A percentile compares a stretch with the other conserved stretches of the same genome.
phyloP scores from a whole-genome alignment of 2,888 invertebrate species.

The Hofmannophila pseudospretella region DNA sequence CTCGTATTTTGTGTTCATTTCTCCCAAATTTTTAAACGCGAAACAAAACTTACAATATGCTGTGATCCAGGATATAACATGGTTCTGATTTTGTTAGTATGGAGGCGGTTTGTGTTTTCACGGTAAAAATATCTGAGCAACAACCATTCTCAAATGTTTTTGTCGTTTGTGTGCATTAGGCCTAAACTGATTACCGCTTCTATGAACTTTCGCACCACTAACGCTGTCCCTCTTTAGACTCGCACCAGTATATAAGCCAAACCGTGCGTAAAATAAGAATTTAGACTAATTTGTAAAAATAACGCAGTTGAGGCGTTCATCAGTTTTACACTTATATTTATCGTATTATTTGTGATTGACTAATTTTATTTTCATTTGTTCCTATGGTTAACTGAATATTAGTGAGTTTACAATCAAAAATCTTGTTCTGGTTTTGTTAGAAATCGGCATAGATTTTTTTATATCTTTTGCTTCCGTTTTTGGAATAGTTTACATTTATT shows the following conservation, averaged over 20 bases:
- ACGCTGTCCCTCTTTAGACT: slow-evolving; percentile 61
- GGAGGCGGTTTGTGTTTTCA: neutral
- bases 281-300: slow-evolving; percentile 57
- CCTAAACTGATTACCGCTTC: slow-evolving; percentile 29
- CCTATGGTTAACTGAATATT: slow-evolving; percentile 67
- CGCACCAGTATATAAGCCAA: slow-evolving; percentile 72
- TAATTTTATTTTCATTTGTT: slow-evolving; percentile 71
- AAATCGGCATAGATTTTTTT: slow-evolving; percentile 72
- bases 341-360: slow-evolving; percentile 70
- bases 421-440: slow-evolving; percentile 73
- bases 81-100: slow-evolving; percentile 1
- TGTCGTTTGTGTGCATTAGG: neutral
- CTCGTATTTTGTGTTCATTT: neutral
- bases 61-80: neutral
- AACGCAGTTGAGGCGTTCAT: slow-evolving; percentile 65
- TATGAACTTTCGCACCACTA: slow-evolving; percentile 44
- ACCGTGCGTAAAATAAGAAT: slow-evolving; percentile 67
- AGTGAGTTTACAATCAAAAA: slow-evolving; percentile 54
- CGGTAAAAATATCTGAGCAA: neutral
- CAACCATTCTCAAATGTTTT: neutral
- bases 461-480: slow-evolving; percentile 44
- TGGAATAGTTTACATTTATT: slow-evolving; percentile 35
- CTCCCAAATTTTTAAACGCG: neutral
- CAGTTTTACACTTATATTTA: slow-evolving; percentile 61
- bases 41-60: neutral